phyloP scores from a whole-genome alignment of 2,113 vertebrate species.

The Halichoeres trimaculatus region DNA sequence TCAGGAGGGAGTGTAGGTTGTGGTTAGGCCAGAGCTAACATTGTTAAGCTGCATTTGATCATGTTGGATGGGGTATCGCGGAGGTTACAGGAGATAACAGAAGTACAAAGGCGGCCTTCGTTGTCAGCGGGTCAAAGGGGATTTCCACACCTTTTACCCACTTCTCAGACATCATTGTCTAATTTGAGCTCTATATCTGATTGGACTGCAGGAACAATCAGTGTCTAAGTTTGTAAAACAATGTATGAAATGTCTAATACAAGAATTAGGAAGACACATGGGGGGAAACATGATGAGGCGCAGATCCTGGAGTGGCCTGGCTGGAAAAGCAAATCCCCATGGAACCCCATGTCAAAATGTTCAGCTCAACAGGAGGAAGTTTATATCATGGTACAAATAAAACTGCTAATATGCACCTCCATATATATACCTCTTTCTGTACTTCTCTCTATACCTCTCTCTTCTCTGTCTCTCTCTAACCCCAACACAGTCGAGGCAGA shows the following conservation, averaged over 20 bases:
- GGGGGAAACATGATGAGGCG: not conserved
- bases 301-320: not conserved
- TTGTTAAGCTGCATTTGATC: constrained; percentile 69
- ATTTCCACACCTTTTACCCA: constrained; percentile 45
- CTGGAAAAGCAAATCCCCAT: not conserved
- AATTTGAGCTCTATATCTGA: constrained; percentile 12
- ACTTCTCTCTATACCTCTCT: too few species aligned
- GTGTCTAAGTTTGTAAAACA: not conserved
- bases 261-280: not conserved
- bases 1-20: constrained; percentile 66
- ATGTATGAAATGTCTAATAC: not conserved
- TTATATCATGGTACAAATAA: not conserved
- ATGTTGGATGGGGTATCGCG: constrained; percentile 39
- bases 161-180: not conserved
- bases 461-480: too few species aligned
- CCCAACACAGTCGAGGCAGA: too few species aligned
- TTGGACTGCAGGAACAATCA: not conserved
- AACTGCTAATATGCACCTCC: too few species aligned
- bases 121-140: constrained; percentile 45
- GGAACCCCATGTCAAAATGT: not conserved
- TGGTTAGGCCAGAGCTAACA: constrained; percentile 61
- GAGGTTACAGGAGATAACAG: constrained; percentile 54
- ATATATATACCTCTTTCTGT: too few species aligned
- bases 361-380: too few species aligned
- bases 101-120: constrained; percentile 55